Base-by-base conservation (phyloP, 2,888 invertebrate species). In the Phlogophora meticulosa region DNA sequence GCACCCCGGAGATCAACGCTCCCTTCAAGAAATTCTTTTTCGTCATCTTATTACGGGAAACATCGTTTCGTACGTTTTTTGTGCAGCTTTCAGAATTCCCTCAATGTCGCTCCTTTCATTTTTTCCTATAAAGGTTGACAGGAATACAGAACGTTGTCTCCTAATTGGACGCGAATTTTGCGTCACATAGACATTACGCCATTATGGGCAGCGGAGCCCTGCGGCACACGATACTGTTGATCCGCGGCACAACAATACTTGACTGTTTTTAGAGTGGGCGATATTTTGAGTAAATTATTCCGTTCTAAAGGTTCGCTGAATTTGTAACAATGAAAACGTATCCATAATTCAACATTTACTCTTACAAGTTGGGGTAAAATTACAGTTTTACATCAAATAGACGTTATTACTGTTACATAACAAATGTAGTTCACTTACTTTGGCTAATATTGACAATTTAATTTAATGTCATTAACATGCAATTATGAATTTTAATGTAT, bases 81-180 rank as follows among this genome's bases (percentile, higher is more conserved):
- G 56, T 68, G 59, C 59, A 72, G 65, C 69, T 65, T 67, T 68
- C 58, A 65, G 58, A 67, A 58, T 61, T 65, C 43, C 60, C 51
- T 60, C 56, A 68, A 72, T 62, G 49, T 36, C 48, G 38, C 24
- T 76, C 38, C 24, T 71, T 56, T 69, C 11, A 61, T 65, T 67
- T 74, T 72, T 60, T 63, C 40, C 49, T 48, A 58, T 69, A 79
- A 69, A 81, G 70, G 69, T 71, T 61, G 59, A 61, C 45, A 64
- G 56, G 43, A 56, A 69, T 63, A 71, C 57, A 59, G 38, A 73
- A 75, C 59, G 56, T 70, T 67, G 62, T 59, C 43, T 63, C 60
- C 15, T 80, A 80, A 80, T 82, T 82, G 78, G 67, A 67, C 42
- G 52, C 43, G 45, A 65, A 70, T 71, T 63, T 59, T 53, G 34